Evolutionary conservation across 2,113 vertebrate species (phyloP), one percentile per base, ranked within the genome.

Genomic region (Lutjanus erythropterus): DNA sequence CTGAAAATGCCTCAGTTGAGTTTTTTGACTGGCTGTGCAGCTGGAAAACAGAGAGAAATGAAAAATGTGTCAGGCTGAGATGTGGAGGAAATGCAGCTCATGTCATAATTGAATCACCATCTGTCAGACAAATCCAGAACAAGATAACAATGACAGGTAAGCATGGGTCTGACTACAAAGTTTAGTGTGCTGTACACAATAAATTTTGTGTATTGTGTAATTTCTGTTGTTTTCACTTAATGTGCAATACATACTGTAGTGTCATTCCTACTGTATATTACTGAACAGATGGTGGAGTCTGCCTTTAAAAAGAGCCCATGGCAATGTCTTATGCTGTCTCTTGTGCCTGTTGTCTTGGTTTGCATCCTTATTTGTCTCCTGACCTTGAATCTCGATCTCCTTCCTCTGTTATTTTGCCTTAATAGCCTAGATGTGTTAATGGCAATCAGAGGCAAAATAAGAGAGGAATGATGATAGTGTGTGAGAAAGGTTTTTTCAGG

Each of bases 401-500:
- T 44, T 9, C 67, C 35, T 37, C 16, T 18, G 37, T 53, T 59
- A 74, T 74, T 81, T 23, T 37, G 15, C 29, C 49, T 81, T 64
- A 69, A 58, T 66, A 23, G 21, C 80, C 47, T 29, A 56, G 29
- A 83, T 62, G 56, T 41, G 68, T 70, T 78, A 52, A 76, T 84
- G 52, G 78, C 83, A 88, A 85, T 77, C 53, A 52, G 50, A 50
- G n/a, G 55, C 12, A 25, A 73, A 69, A 53, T n/a, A 62, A 68
- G 8, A 41, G 37, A 23, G 12, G n/a, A 25, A 18, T 9, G 19
- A 52, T 41, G 59, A 58, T 19, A 39, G 18, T 58, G n/a, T n/a
- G n/a, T n/a, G n/a, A 49, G 18, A 23, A 44, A 27, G 10, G 5
- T 16, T 21, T 80, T 52, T 66, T 50, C 5, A 76, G 6, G 66